Evolutionary conservation across 2,888 invertebrate species (phyloP), one percentile per base, ranked within the genome.

Genomic region (Tyria jacobaeae): DNA sequence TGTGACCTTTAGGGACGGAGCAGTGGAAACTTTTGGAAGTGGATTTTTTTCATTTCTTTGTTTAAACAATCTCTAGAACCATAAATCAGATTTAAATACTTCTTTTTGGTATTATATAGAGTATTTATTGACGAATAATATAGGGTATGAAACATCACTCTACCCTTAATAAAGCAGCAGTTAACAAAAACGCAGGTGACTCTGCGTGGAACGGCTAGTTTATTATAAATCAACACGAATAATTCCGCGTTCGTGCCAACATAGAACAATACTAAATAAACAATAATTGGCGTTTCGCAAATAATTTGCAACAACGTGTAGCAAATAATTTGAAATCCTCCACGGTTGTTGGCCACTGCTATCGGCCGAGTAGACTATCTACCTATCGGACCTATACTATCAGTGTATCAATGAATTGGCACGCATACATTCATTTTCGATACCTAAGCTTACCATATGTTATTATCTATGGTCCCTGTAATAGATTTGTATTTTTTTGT

Each of bases 281-380:
- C 27, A 31, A 31, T 56, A 56, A 56, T 56, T 15, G 55, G 47
- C 25, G 31, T n/a, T 31, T 56, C 35, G 47, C 47, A 35, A 56
- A 41, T 56, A 47, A 56, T n/a, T 48, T 24, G n/a, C 17, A 35
- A 56, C 34, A 48, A 35, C 47, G 47, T 24, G n/a, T 35, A 15
- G 21, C 31, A 44, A 55, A 56, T 44, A 10, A 31, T 14, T 44
- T 34, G 21, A 12, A 34, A 55, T 55, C 5, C 44, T 31, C 44
- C 27, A 24, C 39, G 55, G 39, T 54, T 14, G 9, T 15, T 21
- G 37, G 53, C 53, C 39, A 25, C 39, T 39, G 31, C 31, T 44
- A 55, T 55, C 55, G 44, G 44, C 44, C 55, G 55, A 55, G 27
- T 34, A 27, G 24, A 34, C 17, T 25, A 27, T 44, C 25, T 25